Base-by-base conservation (phyloP, 2,113 vertebrate genomes). In the Nycticebus coucang region DNA sequence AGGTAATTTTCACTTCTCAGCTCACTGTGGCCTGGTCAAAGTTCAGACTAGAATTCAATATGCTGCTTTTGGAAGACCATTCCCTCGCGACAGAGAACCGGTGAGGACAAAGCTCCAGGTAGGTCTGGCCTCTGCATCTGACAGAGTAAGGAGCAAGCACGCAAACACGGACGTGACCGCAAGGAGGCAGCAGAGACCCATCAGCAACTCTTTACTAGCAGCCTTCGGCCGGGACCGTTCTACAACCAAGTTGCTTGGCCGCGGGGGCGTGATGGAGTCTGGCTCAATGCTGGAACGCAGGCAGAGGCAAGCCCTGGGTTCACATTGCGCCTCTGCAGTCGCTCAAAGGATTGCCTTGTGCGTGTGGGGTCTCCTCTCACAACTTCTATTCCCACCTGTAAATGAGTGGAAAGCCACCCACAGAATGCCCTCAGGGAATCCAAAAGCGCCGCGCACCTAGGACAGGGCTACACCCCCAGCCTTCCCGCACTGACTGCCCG, bases 1-100 rank as follows among this genome's bases (percentile, higher is more conserved):
- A 95, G 64, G 41, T 85, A 69, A 91, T 33, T 60, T 82, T 86
- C 62, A 91, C 62, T 78, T 94, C 94, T 75, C 41, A 87, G 79
- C 21, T 93, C 87, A 69, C 72, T 15, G 26, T 57, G 33, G 69
- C 74, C 64, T 8, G 26, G 22, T 19, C 53, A 69, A 12, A 10
- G 55, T 87, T 86, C 64, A 53, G 24, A 89, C 55, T n/a, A 62
- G 53, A 91, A 85, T 24, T 81, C 41, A 35, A 50, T 50, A 24
- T 26, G 53, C 17, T 19, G 37, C 62, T 85, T 87, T 74, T 82
- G 53, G 55, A 83, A 28, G 28, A 30, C 50, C 28, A 60, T 45
- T 68, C 57, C 53, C 41, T 41, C 88, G 66, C 28, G 30, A 83
- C 19, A 71, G 19, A 50, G 5, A 84, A 87, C 72, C 35, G 35